Evolutionary conservation across 2,888 invertebrate genomes (phyloP), one percentile per base, ranked within the genome.

Genomic region (Tetranychus piercei): DNA sequence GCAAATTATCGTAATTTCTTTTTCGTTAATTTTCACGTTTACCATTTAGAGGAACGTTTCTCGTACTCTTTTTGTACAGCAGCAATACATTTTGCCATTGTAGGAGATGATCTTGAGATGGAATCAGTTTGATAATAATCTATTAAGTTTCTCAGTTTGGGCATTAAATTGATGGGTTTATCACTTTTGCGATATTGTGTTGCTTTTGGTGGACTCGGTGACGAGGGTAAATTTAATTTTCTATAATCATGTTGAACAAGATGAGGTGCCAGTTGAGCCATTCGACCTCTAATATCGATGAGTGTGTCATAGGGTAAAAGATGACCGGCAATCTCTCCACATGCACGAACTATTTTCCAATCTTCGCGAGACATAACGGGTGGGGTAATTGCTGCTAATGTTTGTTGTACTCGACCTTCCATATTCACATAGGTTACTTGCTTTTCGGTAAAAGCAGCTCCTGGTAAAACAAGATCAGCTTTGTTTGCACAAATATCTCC

Each of bases 371-470:
- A 96, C 84, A 89, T 85, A 67, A 95, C 95, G 1, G 96, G 96
- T 76, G 95, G 91, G 20, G 91, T 87, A 69, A 95, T 90, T 23
- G 94, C 95, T 5, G 87, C 85, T 55, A 89, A 84, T 0, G 94
- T 92, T 84, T 92, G 90, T 83, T 97, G 96, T 64, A 95, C 88
- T 78, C 97, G 87, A 1, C 99, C 99, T 86, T 99, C 99, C 0
- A 94, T 96, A 84, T 99, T 99, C 0, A 94, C 94, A 83, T 91
- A 99, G 1, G 83, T 84, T 18, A 77, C 80, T n/a, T 79, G 79
- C 84, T 99, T 99, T 86, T 99, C 99, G 0, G 99, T 99, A 84
- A 97, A 99, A 0, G 99, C 96, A 7, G 94, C 94, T 77, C 96
- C 93, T 1, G 99, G 94, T 15, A 99, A 84, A 76, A 99, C 87